These are phyloP conservation scores for Caenorhabditis sulstoni DNA, from an alignment of 2,888 invertebrate genomes.

Conservation along the genomic window DNA sequence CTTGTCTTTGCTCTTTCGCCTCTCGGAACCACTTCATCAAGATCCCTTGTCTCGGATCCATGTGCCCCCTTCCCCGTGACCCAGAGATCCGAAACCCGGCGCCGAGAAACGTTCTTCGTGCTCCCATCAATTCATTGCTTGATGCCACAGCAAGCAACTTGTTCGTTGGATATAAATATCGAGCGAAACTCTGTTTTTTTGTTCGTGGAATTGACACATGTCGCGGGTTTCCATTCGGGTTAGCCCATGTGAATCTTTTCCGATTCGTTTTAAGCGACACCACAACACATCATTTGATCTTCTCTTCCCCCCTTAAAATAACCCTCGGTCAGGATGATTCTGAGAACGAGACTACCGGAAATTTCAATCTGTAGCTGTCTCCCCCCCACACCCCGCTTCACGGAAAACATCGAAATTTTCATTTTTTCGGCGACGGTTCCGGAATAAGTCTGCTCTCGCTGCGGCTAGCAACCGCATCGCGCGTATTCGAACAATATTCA, in stretches of 20 bases:
- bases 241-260: slow-evolving; percentile 36
- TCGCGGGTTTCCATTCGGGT: slow-evolving; percentile 12
- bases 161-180: slow-evolving; percentile 4
- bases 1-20: slow-evolving; percentile 6
- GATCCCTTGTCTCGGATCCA: slow-evolving; percentile 13
- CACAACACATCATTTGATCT: slow-evolving; percentile 1
- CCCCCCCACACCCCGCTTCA: too few relatives aligned
- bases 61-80: slow-evolving; percentile 5
- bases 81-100: slow-evolving; percentile 1
- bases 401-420: too few relatives aligned
- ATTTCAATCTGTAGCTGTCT: not conserved
- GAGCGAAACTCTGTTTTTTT: not conserved
- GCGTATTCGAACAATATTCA: not conserved
- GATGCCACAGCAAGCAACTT: slow-evolving; percentile 16
- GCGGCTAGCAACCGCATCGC: not conserved
- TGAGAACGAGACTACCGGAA: not conserved
- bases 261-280: slow-evolving; percentile 3
- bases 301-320: not conserved
- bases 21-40: slow-evolving; percentile 32
- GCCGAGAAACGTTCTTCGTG: slow-evolving; percentile 25
- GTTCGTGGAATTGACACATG: slow-evolving; percentile 35
- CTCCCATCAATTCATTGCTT: slow-evolving; percentile 40
- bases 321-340: not conserved
- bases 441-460: not conserved
- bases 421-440: too few relatives aligned